phyloP scores from a whole-genome alignment of 2,797 vertebrate species.

The Pangasius larnaudii region DNA sequence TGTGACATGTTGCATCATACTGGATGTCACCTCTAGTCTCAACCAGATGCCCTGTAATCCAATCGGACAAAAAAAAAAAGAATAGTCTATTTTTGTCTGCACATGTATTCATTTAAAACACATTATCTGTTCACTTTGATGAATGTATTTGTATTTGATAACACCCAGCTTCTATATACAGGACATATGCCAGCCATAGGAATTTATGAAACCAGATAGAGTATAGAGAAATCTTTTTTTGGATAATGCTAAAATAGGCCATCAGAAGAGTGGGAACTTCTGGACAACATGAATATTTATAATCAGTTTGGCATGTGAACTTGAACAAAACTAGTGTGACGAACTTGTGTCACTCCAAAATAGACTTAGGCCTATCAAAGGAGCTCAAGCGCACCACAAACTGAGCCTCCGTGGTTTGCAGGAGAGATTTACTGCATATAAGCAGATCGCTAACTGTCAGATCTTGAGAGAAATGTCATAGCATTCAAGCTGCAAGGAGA shows the following conservation, averaged over 20 bases:
- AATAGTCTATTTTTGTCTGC: not conserved
- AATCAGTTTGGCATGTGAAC: constrained; percentile 67
- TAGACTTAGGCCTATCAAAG: constrained; percentile 68
- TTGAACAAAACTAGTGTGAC: constrained; percentile 57
- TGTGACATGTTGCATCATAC: not conserved
- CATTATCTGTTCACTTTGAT: not conserved
- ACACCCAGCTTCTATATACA: not conserved
- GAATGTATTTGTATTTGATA: not conserved
- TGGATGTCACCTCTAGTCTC: not conserved
- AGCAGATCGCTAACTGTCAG: constrained; percentile 31
- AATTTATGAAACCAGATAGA: too few species aligned
- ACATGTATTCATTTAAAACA: not conserved
- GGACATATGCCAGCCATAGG: not conserved
- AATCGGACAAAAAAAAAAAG: not conserved
- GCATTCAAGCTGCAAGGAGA: constrained; percentile 11
- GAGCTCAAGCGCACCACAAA: constrained; percentile 62
- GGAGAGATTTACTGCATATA: constrained; percentile 59
- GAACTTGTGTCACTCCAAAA: constrained; percentile 73
- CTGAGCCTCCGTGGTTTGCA: constrained; percentile 59
- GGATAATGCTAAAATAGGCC: not conserved
- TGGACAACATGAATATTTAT: constrained; percentile 36
- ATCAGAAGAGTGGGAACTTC: not conserved
- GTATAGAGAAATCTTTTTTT: not conserved
- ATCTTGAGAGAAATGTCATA: constrained; percentile 55
- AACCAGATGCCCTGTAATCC: not conserved